These are phyloP conservation scores for Leptothorax acervorum DNA, from an alignment of 2,888 invertebrate species.

Conservation along the genomic window DNA sequence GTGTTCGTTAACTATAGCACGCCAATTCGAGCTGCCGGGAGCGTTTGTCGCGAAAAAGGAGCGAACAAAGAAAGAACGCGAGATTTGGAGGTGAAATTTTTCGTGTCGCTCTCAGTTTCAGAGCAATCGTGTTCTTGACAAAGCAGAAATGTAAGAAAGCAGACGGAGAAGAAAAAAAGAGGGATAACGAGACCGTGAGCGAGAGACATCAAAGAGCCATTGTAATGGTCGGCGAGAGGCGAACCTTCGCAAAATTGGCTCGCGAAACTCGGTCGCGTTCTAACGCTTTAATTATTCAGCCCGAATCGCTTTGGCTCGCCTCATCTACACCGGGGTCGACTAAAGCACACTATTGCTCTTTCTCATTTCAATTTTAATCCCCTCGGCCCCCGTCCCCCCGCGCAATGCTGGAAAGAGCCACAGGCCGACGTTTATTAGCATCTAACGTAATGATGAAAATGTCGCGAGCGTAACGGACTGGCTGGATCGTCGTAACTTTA, in stretches of 20 bases:
- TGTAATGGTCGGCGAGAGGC: constrained; percentile 42
- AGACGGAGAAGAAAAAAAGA: constrained; percentile 14
- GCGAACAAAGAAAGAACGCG: constrained; percentile 12
- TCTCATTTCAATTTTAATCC: constrained; percentile 55
- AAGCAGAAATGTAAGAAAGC: constrained; percentile 53
- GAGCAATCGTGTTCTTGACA: constrained; percentile 47
- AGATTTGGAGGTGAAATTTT: constrained; percentile 35
- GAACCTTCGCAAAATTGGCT: constrained; percentile 56
- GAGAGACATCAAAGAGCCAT: constrained; percentile 57
- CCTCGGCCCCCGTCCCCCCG: neutral
- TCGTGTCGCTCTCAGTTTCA: constrained; percentile 37
- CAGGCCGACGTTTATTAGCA: constrained; percentile 47
- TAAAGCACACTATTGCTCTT: constrained; percentile 42
- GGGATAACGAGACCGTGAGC: neutral
- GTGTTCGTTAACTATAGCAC: constrained; percentile 29
- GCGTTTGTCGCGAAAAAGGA: constrained; percentile 26
- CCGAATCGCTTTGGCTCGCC: constrained; percentile 46
- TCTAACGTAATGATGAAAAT: constrained; percentile 51
- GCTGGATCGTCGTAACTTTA: constrained; percentile 48
- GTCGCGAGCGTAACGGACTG: constrained; percentile 45
- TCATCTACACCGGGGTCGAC: constrained; percentile 48
- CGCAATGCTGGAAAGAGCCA: constrained; percentile 40
- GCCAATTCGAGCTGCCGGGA: constrained; percentile 11
- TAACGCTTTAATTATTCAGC: constrained; percentile 58
- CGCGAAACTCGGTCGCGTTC: constrained; percentile 60